These are phyloP conservation scores for Peucedramus taeniatus DNA, from an alignment of 2,113 vertebrate species.

Conservation along the genomic window DNA sequence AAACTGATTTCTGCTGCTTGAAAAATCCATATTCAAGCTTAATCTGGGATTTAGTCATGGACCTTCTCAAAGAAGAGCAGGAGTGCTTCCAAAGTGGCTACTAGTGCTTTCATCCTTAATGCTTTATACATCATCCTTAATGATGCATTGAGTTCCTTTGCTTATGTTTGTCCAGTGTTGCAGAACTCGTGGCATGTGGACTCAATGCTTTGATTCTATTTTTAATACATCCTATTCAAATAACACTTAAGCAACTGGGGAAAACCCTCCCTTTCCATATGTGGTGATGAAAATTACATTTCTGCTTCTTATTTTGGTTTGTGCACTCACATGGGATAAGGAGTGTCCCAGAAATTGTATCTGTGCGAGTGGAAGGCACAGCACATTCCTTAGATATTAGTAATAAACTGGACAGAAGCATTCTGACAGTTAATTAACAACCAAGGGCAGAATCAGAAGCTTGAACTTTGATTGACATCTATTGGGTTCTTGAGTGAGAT, in stretches of 20 bases:
- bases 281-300: neutral
- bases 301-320: neutral
- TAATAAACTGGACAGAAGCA: neutral
- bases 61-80: neutral
- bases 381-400: neutral
- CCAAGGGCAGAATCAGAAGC: neutral
- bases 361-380: neutral
- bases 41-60: neutral
- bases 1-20: neutral
- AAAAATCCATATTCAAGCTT: neutral
- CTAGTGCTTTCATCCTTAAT: neutral
- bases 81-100: neutral
- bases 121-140: neutral
- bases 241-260: neutral
- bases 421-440: slow-evolving; percentile 3
- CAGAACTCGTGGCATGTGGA: neutral
- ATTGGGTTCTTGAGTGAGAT: neutral
- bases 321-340: neutral
- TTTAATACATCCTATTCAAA: neutral
- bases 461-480: slow-evolving; percentile 27
- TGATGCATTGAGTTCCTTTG: neutral
- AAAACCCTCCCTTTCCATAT: neutral
- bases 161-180: neutral
- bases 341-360: neutral
- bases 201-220: neutral